Percentiles rank a stretch among this genome's conserved stretches.
Evolutionary conservation across 2,888 invertebrate genomes (phyloP).

Genomic region (Tupiocoris notatus): DNA sequence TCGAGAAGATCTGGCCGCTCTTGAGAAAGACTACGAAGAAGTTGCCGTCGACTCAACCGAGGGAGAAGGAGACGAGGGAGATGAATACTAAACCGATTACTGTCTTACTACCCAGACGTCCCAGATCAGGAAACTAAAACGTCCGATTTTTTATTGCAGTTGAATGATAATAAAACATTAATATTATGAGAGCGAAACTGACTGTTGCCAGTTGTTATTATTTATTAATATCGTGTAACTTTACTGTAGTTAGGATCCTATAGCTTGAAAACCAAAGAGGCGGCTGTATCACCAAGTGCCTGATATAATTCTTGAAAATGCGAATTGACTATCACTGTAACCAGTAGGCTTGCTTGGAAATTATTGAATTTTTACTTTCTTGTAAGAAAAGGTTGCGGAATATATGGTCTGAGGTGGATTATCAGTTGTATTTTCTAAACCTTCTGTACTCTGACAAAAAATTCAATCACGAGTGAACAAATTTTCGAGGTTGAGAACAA

Average conservation of each 20-base stretch:
- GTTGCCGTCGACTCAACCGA: slow-evolving; percentile 83
- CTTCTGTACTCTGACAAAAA: too few species aligned
- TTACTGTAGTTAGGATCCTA: background rate
- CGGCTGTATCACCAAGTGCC: slow-evolving; percentile 37
- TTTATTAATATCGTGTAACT: background rate
- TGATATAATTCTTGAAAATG: background rate
- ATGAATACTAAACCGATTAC: slow-evolving; percentile 65
- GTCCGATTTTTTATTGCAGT: background rate
- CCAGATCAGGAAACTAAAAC: too few species aligned
- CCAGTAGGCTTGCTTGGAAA: background rate
- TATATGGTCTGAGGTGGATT: background rate
- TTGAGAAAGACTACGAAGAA: slow-evolving; percentile 86
- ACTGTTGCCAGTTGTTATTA: background rate
- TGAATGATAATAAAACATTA: slow-evolving; percentile 1
- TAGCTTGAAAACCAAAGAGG: slow-evolving; percentile 35
- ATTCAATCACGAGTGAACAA: too few species aligned
- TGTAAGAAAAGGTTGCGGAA: background rate
- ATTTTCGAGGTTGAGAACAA: too few species aligned
- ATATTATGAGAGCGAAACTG: background rate
- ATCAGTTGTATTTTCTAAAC: too few species aligned
- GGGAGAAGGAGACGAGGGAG: slow-evolving; percentile 75
- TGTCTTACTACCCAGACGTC: too few species aligned
- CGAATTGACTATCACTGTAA: background rate
- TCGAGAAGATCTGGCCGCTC: slow-evolving; percentile 64
- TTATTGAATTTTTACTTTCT: background rate